Conservation (phyloP, 2,113 vertebrate genomes). For the Marmota flaviventris region DNA sequence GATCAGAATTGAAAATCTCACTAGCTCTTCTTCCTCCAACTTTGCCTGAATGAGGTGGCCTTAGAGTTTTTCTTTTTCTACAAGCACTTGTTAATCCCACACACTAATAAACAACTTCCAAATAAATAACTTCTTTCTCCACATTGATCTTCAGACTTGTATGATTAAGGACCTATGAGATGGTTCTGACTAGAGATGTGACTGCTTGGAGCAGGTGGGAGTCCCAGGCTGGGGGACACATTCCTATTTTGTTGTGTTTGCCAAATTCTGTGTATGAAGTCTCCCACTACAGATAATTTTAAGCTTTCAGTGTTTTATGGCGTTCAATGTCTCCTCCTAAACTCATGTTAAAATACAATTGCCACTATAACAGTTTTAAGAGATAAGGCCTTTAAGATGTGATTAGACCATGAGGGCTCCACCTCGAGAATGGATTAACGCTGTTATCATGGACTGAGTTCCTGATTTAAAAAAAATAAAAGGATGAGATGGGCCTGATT, state of each 20-base stretch:
- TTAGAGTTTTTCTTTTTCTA: not conserved
- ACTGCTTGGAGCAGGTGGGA: not conserved
- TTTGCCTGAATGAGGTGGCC: not conserved
- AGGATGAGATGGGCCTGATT: not conserved
- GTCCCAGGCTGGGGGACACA: too few species aligned
- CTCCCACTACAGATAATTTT: not conserved
- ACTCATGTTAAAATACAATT: not conserved
- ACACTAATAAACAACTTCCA: not conserved
- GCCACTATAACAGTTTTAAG: not conserved
- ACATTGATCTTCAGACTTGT: not conserved
- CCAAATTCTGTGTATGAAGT: not conserved
- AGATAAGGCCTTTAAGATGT: not conserved
- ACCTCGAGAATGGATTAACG: not conserved
- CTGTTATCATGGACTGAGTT: not conserved
- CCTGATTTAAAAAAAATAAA: not conserved
- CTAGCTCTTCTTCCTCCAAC: not conserved
- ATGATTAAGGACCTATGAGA: not conserved
- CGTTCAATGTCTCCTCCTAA: not conserved
- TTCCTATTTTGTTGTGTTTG: not conserved
- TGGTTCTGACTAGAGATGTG: not conserved
- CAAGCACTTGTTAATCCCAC: not conserved
- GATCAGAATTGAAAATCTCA: not conserved
- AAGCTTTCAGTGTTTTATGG: not conserved
- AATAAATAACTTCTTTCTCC: not conserved
- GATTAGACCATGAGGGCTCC: not conserved